Base-by-base conservation (phyloP, 2,797 vertebrate genomes). In the Amblyopsis hoosieri region DNA sequence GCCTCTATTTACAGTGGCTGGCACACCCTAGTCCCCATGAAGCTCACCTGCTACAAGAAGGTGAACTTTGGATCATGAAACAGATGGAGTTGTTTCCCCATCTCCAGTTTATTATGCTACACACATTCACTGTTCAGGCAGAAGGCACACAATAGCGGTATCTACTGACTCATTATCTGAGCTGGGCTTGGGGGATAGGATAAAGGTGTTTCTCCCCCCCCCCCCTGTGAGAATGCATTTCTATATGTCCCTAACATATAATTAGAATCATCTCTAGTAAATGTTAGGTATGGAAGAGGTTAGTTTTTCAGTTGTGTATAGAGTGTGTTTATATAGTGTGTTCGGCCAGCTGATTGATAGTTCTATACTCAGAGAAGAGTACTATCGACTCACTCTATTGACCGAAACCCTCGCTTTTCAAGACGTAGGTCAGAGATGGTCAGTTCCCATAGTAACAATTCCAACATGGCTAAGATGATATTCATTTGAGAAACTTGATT, bases 371-470 rank as follows among this genome's bases (percentile, higher is more conserved):
- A 57, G 53, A 57, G 67, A 67, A 17, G 70, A 71, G 52, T 60
- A 60, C 72, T 78, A 74, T 73, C 60, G 68, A 65, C 60, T 57
- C 23, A 56, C 55, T 72, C 62, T 71, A 84, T 85, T 77, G 75
- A 89, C 86, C 64, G 76, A 65, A 79, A 83, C 80, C 62, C 75
- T 76, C 64, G 69, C 66, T 78, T 61, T 67, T 65, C 75, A 71
- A 78, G 72, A 81, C 75, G 75, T 37, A 71, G 78, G 81, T 87
- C 85, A 79, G 74, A 68, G 49, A 69, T 69, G 45, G 67, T 56
- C 72, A 54, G 89, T 90, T 90, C 51, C 89, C 80, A 89, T 90
- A 67, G 90, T 75, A 75, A 90, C 82, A 23, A 80, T 86, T 76
- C 82, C 84, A 87, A 78, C 67, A 81, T 64, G 76, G 61, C 82